phyloP scores from a whole-genome alignment of 1,140 invertebrate species.

The Drosophila teissieri region DNA sequence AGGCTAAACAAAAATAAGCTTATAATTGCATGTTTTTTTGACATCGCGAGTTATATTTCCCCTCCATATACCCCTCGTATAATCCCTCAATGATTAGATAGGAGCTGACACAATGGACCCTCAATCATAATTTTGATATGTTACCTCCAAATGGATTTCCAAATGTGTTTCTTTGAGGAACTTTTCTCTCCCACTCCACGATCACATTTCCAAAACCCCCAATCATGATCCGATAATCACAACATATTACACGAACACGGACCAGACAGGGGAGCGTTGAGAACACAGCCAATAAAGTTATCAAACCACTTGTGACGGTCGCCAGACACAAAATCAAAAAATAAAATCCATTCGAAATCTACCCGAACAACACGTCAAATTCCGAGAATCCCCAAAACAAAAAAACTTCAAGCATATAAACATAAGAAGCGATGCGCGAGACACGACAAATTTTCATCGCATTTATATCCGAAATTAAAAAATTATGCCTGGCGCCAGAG shows the following conservation, averaged over 20 bases:
- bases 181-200: slow-evolving; percentile 10
- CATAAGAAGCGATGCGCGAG: slow-evolving; percentile 26
- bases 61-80: background rate
- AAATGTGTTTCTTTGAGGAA: background rate
- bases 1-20: no score
- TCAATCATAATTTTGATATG: slow-evolving; percentile 30
- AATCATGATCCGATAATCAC: slow-evolving; percentile 62
- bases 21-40: background rate
- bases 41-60: background rate
- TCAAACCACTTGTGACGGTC: slow-evolving; percentile 65
- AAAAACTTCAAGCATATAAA: slow-evolving; percentile 23
- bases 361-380: slow-evolving; percentile 55
- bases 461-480: slow-evolving; percentile 63
- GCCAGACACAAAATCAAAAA: slow-evolving; percentile 34
- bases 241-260: slow-evolving; percentile 57
- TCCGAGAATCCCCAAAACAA: slow-evolving; percentile 45
- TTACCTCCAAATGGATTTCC: background rate
- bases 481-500: slow-evolving; percentile 66
- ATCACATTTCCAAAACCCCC: slow-evolving; percentile 43
- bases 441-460: slow-evolving; percentile 66
- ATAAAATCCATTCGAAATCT: slow-evolving; percentile 51
- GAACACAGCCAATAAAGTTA: slow-evolving; percentile 66
- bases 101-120: slow-evolving; percentile 17
- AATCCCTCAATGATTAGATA: slow-evolving; percentile 40
- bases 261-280: slow-evolving; percentile 4